Conservation (phyloP, 2,113 vertebrate genomes). For the Melanerpes formicivorus region DNA sequence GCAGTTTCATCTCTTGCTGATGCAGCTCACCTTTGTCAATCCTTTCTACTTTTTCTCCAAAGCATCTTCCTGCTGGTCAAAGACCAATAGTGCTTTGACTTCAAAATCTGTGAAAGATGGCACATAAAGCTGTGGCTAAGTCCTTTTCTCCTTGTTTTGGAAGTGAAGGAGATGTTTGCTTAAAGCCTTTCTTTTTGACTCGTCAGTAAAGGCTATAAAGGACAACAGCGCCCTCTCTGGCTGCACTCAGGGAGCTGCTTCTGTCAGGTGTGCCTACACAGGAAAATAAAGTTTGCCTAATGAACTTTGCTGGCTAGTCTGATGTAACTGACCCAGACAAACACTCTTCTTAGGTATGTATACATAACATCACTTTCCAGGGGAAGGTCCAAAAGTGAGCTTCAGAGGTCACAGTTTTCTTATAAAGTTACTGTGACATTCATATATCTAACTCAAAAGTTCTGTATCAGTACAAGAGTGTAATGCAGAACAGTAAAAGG, state of each 20-base stretch:
- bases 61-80: neutral
- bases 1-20: neutral
- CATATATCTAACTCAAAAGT: neutral
- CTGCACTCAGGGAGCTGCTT: neutral
- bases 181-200: neutral
- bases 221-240: neutral
- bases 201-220: neutral
- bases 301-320: neutral
- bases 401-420: neutral
- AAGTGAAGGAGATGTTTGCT: neutral
- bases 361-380: accelerated
- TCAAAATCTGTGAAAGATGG: neutral
- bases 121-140: neutral
- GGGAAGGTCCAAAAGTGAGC: neutral
- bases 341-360: neutral
- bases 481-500: neutral
- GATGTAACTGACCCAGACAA: neutral
- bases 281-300: neutral
- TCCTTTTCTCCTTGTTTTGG: neutral
- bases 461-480: neutral
- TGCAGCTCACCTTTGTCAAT: neutral
- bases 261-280: neutral
- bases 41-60: neutral
- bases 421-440: neutral
- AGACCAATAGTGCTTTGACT: neutral